phyloP scores from a whole-genome alignment of 2,113 vertebrate species.

The Gobius niger region DNA sequence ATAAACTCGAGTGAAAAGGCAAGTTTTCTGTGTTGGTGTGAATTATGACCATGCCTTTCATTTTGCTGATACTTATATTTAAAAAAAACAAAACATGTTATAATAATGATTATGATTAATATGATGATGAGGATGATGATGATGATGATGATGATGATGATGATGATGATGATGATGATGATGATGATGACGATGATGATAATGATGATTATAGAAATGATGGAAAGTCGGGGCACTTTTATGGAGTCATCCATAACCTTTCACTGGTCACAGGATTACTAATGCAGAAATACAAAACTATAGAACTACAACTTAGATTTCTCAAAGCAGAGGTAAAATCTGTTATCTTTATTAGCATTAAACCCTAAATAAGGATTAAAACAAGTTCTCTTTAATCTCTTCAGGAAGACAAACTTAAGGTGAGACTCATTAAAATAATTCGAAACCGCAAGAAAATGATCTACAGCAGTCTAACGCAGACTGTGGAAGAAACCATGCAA shows the following conservation, averaged over 20 bases:
- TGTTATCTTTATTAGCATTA: neutral
- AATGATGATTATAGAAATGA: slow-evolving; percentile 41
- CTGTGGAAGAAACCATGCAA: slow-evolving; percentile 27
- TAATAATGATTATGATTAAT: too few species aligned
- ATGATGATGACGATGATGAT: too few species aligned
- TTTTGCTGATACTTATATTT: neutral
- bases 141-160: too few species aligned
- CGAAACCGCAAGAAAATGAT: slow-evolving; percentile 33
- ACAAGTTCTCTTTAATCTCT: neutral
- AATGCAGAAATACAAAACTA: slow-evolving; percentile 8
- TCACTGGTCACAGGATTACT: slow-evolving; percentile 34
- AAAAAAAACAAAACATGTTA: neutral
- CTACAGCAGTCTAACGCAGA: slow-evolving; percentile 33
- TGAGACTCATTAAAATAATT: slow-evolving; percentile 12
- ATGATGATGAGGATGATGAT: too few species aligned
- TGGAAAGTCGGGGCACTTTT: slow-evolving; percentile 10
- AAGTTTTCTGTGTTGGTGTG: too few species aligned
- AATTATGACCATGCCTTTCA: too few species aligned
- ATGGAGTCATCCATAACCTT: slow-evolving; percentile 13
- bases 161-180: too few species aligned
- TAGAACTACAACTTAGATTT: slow-evolving; percentile 22
- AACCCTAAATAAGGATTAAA: neutral
- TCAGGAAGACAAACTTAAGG: slow-evolving; percentile 31
- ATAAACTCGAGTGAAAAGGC: too few species aligned
- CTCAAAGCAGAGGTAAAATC: slow-evolving; percentile 30